These are phyloP conservation scores for Lamellibrachia luymesi DNA, from an alignment of 1,140 invertebrate genomes.

Conservation along the genomic window DNA sequence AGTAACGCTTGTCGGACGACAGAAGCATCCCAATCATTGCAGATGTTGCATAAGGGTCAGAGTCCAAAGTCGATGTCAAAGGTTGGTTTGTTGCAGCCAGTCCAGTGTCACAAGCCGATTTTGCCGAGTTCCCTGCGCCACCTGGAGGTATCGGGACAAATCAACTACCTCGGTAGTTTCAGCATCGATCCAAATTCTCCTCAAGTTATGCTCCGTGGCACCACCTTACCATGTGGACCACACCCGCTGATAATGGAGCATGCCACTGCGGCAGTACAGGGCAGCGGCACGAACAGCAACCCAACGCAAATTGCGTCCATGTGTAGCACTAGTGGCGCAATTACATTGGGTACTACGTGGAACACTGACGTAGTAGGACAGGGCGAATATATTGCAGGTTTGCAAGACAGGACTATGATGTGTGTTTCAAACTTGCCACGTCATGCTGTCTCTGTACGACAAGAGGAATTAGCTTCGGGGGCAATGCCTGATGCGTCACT, in stretches of 20 bases:
- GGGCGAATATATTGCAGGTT: background rate
- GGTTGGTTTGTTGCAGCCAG: background rate
- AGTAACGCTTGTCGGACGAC: background rate
- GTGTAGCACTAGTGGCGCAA: background rate
- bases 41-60: background rate
- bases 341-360: background rate
- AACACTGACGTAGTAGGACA: background rate
- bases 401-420: background rate
- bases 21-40: background rate
- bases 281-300: background rate
- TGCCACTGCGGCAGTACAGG: background rate
- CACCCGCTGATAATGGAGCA: background rate
- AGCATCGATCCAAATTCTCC: background rate
- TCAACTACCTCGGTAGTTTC: conserved; percentile 12
- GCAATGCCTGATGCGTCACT: background rate
- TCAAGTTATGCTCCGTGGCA: background rate
- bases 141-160: background rate
- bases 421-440: background rate
- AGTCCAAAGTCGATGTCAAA: background rate
- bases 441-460: background rate
- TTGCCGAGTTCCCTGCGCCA: background rate
- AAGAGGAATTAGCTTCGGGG: background rate
- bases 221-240: background rate
- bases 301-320: background rate
- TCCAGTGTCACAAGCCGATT: conserved; percentile 6